Percentiles rank a stretch among this genome's conserved stretches.
These are phyloP conservation scores for Fopius arisanus DNA, from an alignment of 1,140 invertebrate species.

Conservation along the genomic window DNA sequence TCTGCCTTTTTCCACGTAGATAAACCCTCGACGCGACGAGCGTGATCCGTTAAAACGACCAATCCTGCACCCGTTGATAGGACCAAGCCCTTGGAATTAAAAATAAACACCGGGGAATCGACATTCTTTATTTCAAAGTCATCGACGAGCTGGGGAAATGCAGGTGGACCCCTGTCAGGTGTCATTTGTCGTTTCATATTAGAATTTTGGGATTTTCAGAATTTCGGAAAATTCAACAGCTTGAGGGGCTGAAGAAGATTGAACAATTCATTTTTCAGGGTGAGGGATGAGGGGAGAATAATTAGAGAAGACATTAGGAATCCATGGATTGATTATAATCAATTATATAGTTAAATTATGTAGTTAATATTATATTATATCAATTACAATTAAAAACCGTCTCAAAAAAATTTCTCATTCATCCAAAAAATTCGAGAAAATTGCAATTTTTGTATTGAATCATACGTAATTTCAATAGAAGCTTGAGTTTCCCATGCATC, in stretches of 20 bases:
- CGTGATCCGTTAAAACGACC: slow-evolving; percentile 34
- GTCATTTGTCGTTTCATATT: background rate
- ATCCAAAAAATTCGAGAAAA: too few species aligned
- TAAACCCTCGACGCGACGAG: slow-evolving; percentile 24
- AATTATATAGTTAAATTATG: too few species aligned
- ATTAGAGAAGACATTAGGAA: too few species aligned
- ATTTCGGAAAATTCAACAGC: background rate
- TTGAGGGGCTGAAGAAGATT: background rate
- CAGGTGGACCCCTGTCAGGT: background rate
- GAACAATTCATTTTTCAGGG: too few species aligned
- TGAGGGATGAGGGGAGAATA: too few species aligned
- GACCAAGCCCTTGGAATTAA: background rate
- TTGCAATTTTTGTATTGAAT: too few species aligned
- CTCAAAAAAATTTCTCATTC: too few species aligned
- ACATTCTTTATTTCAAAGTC: background rate
- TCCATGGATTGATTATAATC: too few species aligned
- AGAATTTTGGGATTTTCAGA: background rate
- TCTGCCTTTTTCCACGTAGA: slow-evolving; percentile 12
- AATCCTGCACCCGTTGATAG: slow-evolving; percentile 28
- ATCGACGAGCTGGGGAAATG: background rate
- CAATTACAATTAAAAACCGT: too few species aligned
- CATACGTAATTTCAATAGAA: too few species aligned
- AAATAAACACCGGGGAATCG: background rate
- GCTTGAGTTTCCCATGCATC: too few species aligned
- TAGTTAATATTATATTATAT: too few species aligned